phyloP scores from a whole-genome alignment of 2,113 vertebrate genomes.

The Periophthalmodon schlosseri region DNA sequence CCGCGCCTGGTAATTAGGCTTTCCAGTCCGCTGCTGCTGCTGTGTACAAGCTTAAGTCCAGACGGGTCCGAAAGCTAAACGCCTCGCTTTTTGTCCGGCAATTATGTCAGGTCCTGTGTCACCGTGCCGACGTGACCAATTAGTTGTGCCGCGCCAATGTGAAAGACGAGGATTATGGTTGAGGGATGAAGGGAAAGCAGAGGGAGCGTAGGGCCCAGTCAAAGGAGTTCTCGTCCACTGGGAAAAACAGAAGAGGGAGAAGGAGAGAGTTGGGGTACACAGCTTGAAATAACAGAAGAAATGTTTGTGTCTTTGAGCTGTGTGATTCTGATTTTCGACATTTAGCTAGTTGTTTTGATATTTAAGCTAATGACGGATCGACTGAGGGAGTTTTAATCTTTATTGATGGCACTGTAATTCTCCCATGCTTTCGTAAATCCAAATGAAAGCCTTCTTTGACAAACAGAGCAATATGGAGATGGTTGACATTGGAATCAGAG shows the following conservation, averaged over 20 bases:
- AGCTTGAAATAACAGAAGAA: conserved; percentile 28
- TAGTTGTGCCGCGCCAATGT: conserved; percentile 68
- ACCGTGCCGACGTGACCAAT: conserved; percentile 78
- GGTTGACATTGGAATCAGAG: background rate
- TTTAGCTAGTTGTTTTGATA: conserved; percentile 51
- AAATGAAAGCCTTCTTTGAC: conserved; percentile 29
- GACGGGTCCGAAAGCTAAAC: conserved; percentile 74
- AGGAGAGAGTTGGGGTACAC: conserved; percentile 29
- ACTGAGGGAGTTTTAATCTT: conserved; percentile 14
- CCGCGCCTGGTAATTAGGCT: conserved; percentile 69
- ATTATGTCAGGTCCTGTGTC: conserved; percentile 78
- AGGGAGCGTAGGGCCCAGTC: conserved; percentile 28
- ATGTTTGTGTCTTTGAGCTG: conserved; percentile 24
- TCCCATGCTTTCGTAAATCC: conserved; percentile 50
- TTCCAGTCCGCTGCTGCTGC: conserved; percentile 65
- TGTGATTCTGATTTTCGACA: conserved; percentile 60
- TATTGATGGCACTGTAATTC: conserved; percentile 61
- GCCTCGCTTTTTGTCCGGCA: conserved; percentile 76
- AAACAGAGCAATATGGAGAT: background rate
- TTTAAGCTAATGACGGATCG: conserved; percentile 58
- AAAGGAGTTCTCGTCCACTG: conserved; percentile 27
- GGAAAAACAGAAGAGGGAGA: conserved; percentile 52
- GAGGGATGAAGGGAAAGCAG: conserved; percentile 50
- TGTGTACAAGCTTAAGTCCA: conserved; percentile 65
- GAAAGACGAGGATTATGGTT: conserved; percentile 73